A percentile compares a stretch with the other conserved stretches of the same genome.
Evolutionary conservation across 2,888 invertebrate genomes (phyloP).

Genomic region (Balanococcus diminutus): DNA sequence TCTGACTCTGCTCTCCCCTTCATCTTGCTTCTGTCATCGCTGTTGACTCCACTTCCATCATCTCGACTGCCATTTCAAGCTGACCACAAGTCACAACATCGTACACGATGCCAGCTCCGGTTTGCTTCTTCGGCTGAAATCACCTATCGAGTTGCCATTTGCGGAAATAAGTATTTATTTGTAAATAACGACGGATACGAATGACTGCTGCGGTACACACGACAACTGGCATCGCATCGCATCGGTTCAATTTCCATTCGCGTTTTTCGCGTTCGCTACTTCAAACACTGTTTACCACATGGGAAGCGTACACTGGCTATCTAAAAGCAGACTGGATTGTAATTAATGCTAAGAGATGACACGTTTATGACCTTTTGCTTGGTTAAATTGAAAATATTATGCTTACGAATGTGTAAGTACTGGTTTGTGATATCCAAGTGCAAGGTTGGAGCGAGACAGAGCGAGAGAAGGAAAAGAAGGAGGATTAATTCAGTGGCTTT

Average conservation of each 20-base stretch:
- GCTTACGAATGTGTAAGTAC: not conserved
- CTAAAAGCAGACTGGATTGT: conserved; percentile 26
- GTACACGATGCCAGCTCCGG: too few relatives aligned
- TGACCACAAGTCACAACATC: too few relatives aligned
- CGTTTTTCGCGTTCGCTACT: conserved; percentile 16
- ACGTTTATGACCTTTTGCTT: conserved; percentile 38
- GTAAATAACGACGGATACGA: too few relatives aligned
- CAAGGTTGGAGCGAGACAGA: not conserved
- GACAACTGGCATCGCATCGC: not conserved
- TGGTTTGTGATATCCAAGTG: conserved; percentile 24
- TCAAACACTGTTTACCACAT: conserved; percentile 38
- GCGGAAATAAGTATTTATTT: too few relatives aligned
- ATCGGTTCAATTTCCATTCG: not conserved
- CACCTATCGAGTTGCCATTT: too few relatives aligned
- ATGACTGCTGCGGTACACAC: not conserved
- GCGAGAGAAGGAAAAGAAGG: not conserved
- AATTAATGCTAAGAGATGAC: conserved; percentile 42
- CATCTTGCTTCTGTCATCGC: too few relatives aligned
- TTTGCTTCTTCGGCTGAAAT: too few relatives aligned
- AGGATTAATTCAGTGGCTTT: conserved; percentile 26
- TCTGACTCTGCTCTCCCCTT: too few relatives aligned
- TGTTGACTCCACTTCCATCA: too few relatives aligned
- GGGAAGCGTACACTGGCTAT: conserved; percentile 31
- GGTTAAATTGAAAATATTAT: conserved; percentile 42
- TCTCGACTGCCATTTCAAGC: too few relatives aligned